A percentile compares a stretch with the other conserved stretches of the same genome.
Conservation (phyloP, 1,140 invertebrate species). For the Aphaenogaster ashmeadi region DNA sequence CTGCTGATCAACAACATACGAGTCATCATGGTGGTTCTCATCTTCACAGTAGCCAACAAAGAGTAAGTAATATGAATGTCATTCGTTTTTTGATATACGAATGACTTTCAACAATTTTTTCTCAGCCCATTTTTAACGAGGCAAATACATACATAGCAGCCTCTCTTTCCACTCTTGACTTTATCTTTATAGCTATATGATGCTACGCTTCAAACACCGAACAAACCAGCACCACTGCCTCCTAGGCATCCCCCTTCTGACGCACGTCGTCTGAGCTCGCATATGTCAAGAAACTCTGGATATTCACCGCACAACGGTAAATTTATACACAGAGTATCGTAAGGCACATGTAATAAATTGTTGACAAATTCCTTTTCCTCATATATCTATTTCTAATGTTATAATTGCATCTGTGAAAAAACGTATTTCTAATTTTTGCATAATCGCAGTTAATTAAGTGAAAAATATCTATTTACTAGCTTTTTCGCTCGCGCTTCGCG, state of each 20-base stretch:
- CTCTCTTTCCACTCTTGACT: neutral
- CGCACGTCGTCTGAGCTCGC: slow-evolving; percentile 87
- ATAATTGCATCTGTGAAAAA: neutral
- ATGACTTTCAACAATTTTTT: neutral
- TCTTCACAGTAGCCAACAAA: slow-evolving; percentile 82
- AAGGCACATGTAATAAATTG: neutral
- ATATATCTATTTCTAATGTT: slow-evolving; percentile 9
- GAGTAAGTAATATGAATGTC: slow-evolving; percentile 74
- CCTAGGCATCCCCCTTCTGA: slow-evolving; percentile 89
- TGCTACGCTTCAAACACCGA: slow-evolving; percentile 86
- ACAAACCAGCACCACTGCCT: slow-evolving; percentile 88
- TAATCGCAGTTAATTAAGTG: neutral
- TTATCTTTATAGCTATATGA: slow-evolving; percentile 79
- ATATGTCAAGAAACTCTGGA: slow-evolving; percentile 88
- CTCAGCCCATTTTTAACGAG: neutral
- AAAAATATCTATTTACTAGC: too few relatives aligned
- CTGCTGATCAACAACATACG: slow-evolving; percentile 89
- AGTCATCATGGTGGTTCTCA: slow-evolving; percentile 82
- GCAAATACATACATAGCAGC: neutral
- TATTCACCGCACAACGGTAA: slow-evolving; percentile 87
- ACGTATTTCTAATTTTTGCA: neutral
- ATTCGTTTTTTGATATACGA: neutral
- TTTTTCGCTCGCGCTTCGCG: too few relatives aligned
- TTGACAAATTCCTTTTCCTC: neutral
- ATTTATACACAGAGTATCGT: slow-evolving; percentile 7